A percentile compares a stretch with the other conserved stretches of the same genome.
Conservation (phyloP, 1,140 invertebrate genomes). For the Vollenhovia emeryi region DNA sequence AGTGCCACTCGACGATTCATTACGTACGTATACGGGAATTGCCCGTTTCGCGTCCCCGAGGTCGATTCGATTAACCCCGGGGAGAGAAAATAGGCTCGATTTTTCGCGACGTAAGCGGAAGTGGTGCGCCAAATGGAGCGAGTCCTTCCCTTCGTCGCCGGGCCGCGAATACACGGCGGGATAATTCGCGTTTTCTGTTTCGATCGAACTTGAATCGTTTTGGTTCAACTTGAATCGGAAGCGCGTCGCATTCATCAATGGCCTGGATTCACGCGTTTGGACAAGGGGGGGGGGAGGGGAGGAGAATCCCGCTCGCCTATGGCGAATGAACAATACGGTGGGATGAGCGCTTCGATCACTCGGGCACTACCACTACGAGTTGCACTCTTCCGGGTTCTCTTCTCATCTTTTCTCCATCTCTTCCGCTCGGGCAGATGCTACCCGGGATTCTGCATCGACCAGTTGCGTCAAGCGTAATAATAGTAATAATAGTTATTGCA, state of each 20-base stretch:
- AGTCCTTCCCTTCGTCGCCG: too few relatives aligned
- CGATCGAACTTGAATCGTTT: neutral
- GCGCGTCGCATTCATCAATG: neutral
- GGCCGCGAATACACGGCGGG: neutral
- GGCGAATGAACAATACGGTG: neutral
- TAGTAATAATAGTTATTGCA: too few relatives aligned
- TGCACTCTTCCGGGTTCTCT: neutral
- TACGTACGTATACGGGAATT: slow-evolving; percentile 13
- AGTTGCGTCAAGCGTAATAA: too few relatives aligned
- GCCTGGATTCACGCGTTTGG: neutral
- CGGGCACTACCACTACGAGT: neutral
- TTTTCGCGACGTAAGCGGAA: neutral
- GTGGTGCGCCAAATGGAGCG: neutral
- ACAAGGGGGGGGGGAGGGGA: too few relatives aligned
- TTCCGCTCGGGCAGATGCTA: neutral
- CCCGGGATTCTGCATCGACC: neutral
- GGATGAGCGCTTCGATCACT: slow-evolving; percentile 17
- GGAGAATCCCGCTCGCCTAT: neutral
- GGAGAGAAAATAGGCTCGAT: neutral
- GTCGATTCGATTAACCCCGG: slow-evolving; percentile 32
- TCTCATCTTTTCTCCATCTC: neutral
- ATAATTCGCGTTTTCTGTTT: slow-evolving; percentile 12
- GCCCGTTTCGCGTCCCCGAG: neutral
- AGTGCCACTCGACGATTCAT: slow-evolving; percentile 25
- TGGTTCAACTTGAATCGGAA: neutral